Evolutionary conservation across 2,113 vertebrate genomes (phyloP).

Genomic region (Lagopus muta): DNA sequence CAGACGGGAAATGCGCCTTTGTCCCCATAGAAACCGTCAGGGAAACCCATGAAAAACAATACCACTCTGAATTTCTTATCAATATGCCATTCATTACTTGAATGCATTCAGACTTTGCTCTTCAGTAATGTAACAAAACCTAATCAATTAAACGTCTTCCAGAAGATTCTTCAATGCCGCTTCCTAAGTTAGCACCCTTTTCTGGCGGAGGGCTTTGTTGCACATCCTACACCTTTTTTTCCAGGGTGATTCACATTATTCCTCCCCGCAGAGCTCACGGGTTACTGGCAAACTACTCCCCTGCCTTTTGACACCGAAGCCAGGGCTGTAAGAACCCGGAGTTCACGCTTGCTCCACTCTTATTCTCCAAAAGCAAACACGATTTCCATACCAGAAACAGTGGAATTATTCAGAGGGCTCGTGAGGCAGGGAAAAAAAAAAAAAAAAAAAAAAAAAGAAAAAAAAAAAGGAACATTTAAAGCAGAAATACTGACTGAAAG

Average conservation of each 20-base stretch:
- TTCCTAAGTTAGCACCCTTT: conserved; percentile 27
- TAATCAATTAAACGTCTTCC: conserved; percentile 34
- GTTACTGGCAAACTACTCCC: not conserved
- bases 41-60: conserved; percentile 74
- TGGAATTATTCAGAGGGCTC: conserved; percentile 19
- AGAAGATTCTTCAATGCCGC: conserved; percentile 46
- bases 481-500: not conserved
- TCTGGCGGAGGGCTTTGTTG: not conserved
- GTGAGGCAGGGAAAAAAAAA: not conserved
- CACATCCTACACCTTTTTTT: not conserved
- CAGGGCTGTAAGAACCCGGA: not conserved
- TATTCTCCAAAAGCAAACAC: conserved; percentile 14
- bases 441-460: not conserved
- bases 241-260: not conserved
- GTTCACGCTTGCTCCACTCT: not conserved
- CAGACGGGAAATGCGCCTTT: conserved; percentile 75
- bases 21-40: conserved; percentile 78
- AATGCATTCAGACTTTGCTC: conserved; percentile 63
- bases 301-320: conserved; percentile 5
- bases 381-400: conserved; percentile 24
- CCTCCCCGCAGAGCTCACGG: not conserved
- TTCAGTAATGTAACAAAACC: conserved; percentile 66
- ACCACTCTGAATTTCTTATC: conserved; percentile 66
- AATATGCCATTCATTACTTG: conserved; percentile 60
- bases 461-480: not conserved